phyloP scores from a whole-genome alignment of 1,140 invertebrate genomes.

The Polypedilum pembai region DNA sequence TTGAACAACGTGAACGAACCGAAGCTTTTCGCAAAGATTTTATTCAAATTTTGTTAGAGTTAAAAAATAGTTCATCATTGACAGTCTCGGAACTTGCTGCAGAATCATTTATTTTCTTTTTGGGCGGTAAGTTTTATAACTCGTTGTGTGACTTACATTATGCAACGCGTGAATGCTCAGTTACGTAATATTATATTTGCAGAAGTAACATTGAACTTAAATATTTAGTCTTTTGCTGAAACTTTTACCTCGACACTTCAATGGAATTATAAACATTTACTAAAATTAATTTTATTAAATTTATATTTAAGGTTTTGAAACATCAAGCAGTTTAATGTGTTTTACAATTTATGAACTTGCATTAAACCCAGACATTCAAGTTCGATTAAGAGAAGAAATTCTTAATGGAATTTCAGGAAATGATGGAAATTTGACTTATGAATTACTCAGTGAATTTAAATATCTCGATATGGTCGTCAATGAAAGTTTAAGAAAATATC shows the following conservation, averaged over 20 bases:
- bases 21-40: conserved; percentile 49
- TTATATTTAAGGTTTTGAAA: conserved; percentile 16
- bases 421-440: conserved; percentile 10
- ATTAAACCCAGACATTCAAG: conserved; percentile 10
- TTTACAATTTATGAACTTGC: conserved; percentile 29
- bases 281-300: no score
- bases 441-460: not conserved
- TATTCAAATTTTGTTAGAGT: conserved; percentile 51
- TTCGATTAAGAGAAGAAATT: not conserved
- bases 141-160: not conserved
- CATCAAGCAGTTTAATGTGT: not conserved
- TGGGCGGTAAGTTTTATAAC: not conserved
- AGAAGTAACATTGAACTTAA: not conserved
- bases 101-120: not conserved
- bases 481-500: conserved; percentile 45
- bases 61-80: conserved; percentile 46
- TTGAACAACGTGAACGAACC: conserved; percentile 46
- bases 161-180: not conserved
- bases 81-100: not conserved
- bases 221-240: no score
- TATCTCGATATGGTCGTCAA: conserved; percentile 6
- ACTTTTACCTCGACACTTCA: no score
- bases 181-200: not conserved
- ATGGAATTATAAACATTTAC: no score
- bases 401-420: not conserved